phyloP scores from a whole-genome alignment of 2,113 vertebrate species.

The Electrona antarctica region DNA sequence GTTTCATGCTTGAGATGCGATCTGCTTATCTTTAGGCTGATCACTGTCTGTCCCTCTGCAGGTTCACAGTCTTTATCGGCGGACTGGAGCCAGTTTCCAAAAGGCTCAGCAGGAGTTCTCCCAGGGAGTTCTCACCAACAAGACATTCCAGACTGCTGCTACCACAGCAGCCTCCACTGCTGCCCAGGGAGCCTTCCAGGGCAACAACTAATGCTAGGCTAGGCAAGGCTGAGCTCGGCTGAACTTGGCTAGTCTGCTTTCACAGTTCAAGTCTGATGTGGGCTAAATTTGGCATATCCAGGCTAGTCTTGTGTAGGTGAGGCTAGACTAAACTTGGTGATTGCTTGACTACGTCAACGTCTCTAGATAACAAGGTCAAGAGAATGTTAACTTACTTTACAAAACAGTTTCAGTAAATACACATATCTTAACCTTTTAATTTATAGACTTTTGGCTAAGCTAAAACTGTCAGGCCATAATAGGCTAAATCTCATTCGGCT shows the following conservation, averaged over 20 bases:
- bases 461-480: too few species aligned
- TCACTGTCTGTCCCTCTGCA: constrained; percentile 47
- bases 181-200: constrained; percentile 82
- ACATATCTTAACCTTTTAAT: too few species aligned
- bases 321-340: background rate
- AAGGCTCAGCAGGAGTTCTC: constrained; percentile 97
- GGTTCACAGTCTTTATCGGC: constrained; percentile 92
- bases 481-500: too few species aligned
- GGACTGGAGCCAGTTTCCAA: constrained; percentile 93
- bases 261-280: constrained; percentile 5
- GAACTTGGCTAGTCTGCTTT: background rate
- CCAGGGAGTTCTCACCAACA: constrained; percentile 90
- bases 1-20: too few species aligned
- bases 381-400: too few species aligned
- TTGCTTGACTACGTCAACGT: too few species aligned
- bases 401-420: too few species aligned
- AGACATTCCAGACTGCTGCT: constrained; percentile 84
- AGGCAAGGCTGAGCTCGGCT: constrained; percentile 7
- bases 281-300: background rate
- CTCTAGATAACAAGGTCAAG: too few species aligned
- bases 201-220: constrained; percentile 72
- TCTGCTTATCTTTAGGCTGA: background rate
- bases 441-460: too few species aligned
- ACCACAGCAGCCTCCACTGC: constrained; percentile 80
- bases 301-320: constrained; percentile 9